Conservation (phyloP, 2,888 invertebrate species). For the Tridacna gigas region DNA sequence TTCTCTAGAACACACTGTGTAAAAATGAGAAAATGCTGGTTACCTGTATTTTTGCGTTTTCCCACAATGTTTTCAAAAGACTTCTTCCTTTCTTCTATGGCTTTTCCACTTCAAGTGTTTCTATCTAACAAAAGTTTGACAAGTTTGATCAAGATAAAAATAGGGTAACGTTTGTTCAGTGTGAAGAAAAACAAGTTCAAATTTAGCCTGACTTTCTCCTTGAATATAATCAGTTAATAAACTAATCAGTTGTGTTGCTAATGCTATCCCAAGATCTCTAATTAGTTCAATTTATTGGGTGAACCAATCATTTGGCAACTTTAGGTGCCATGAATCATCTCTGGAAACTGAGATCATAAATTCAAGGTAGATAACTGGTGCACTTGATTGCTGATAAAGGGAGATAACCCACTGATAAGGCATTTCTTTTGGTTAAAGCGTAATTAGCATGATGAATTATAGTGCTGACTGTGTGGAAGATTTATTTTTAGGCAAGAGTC, state of each 20-base stretch:
- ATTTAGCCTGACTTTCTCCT: too few relatives aligned
- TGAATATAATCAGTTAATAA: background rate
- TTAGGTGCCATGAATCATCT: constrained; percentile 4
- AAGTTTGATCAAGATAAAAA: too few relatives aligned
- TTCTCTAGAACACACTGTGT: too few relatives aligned
- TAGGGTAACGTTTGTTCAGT: too few relatives aligned
- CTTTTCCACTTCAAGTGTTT: too few relatives aligned
- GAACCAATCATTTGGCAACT: background rate
- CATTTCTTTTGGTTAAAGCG: background rate
- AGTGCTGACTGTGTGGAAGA: background rate
- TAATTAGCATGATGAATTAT: constrained; percentile 9
- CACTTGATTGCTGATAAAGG: constrained; percentile 28
- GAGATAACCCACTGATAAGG: constrained; percentile 30
- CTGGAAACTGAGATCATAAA: constrained; percentile 11
- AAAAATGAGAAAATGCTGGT: too few relatives aligned
- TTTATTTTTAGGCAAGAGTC: background rate
- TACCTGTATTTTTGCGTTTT: too few relatives aligned
- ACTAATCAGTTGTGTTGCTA: background rate
- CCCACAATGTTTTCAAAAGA: too few relatives aligned
- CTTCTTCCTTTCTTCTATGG: too few relatives aligned
- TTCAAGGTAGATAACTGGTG: constrained; percentile 38
- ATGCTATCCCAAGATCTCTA: background rate
- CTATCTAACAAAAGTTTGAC: too few relatives aligned
- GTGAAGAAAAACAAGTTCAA: too few relatives aligned
- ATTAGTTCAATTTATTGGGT: background rate